Conservation (phyloP, 2,113 vertebrate genomes). For the Boleophthalmus pectinirostris region DNA sequence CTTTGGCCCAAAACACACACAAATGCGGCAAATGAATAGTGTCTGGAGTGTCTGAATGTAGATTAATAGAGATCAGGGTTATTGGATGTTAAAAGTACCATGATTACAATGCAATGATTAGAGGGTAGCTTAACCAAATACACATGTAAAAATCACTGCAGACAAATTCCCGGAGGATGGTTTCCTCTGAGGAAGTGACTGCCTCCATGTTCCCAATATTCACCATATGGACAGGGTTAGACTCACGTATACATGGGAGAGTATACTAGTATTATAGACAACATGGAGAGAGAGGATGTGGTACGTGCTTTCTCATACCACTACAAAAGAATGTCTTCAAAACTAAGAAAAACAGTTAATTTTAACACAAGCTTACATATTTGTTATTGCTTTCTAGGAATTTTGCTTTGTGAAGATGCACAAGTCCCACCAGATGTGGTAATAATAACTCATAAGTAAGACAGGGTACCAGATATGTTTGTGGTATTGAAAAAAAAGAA, state of each 20-base stretch:
- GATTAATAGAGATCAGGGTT: slow-evolving; percentile 31
- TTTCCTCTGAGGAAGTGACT: slow-evolving; percentile 52
- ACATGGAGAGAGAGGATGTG: slow-evolving; percentile 46
- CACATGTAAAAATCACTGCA: slow-evolving; percentile 49
- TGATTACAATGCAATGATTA: slow-evolving; percentile 49
- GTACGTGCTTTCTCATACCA: slow-evolving; percentile 28
- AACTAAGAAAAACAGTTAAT: slow-evolving; percentile 13
- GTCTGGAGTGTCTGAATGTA: slow-evolving; percentile 22
- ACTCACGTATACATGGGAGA: slow-evolving; percentile 33
- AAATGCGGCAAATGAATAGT: neutral
- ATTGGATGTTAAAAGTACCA: slow-evolving; percentile 20
- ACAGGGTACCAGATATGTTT: too few relatives aligned
- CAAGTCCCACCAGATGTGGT: neutral
- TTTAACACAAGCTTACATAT: neutral
- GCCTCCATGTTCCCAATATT: slow-evolving; percentile 43
- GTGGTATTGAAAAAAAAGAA: neutral
- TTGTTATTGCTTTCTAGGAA: neutral
- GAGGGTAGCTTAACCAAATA: slow-evolving; percentile 50
- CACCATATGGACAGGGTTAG: slow-evolving; percentile 62
- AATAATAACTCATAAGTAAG: neutral
- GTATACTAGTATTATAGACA: slow-evolving; percentile 18
- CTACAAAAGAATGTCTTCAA: neutral
- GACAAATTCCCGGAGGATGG: slow-evolving; percentile 40
- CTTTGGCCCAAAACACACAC: neutral
- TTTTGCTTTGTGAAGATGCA: neutral